Conservation (phyloP, 2,113 vertebrate genomes). For the Hystrix cristata region DNA sequence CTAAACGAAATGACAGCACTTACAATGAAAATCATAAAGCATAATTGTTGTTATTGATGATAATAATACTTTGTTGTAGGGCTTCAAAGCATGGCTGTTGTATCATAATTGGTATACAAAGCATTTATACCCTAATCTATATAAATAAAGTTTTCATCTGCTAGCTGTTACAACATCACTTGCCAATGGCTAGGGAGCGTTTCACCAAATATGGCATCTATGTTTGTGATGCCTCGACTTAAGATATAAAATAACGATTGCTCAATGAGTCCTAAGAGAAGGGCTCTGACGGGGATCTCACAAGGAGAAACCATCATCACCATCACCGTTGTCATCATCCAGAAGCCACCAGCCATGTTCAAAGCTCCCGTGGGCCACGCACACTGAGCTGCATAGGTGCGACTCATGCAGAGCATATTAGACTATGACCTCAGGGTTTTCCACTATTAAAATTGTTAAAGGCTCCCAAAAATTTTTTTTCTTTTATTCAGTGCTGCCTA, state of each 20-base stretch:
- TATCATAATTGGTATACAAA: constrained; percentile 38
- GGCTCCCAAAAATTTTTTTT: neutral
- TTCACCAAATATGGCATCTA: constrained; percentile 35
- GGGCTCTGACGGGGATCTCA: neutral
- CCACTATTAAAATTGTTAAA: neutral
- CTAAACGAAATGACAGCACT: constrained; percentile 63
- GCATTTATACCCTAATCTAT: constrained; percentile 39
- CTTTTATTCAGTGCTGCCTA: neutral
- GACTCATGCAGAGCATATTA: neutral
- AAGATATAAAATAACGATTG: neutral
- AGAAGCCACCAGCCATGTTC: neutral
- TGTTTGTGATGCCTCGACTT: constrained; percentile 33
- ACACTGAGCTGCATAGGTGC: neutral
- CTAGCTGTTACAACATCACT: neutral
- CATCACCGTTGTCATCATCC: neutral
- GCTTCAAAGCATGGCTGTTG: neutral
- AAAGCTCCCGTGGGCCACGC: neutral
- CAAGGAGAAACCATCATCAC: neutral
- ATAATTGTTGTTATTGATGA: constrained; percentile 66
- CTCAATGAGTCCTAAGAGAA: neutral
- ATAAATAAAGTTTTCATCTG: constrained; percentile 62
- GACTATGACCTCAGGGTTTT: neutral
- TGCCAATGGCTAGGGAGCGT: constrained; percentile 32
- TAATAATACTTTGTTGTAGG: constrained; percentile 69
- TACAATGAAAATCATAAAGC: constrained; percentile 43